A percentile compares a stretch with the other conserved stretches of the same genome.
phyloP scores from a whole-genome alignment of 1,140 invertebrate genomes.

The Neocloeon triangulifer region DNA sequence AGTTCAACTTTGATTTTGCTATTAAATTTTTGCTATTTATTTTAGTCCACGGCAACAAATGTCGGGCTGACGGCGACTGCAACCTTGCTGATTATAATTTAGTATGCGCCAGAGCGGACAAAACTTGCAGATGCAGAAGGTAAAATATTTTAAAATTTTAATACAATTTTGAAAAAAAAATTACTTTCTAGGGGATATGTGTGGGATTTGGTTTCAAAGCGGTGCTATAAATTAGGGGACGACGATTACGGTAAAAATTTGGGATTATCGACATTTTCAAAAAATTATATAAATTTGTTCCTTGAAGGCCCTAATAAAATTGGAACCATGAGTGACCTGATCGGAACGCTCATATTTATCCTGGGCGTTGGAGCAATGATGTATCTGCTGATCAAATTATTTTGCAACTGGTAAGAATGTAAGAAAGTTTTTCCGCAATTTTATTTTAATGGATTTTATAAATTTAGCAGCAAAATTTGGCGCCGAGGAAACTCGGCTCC shows the following conservation, averaged over 20 bases:
- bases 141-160: conserved; percentile 1
- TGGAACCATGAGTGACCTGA: conserved; percentile 7
- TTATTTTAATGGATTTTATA: neutral
- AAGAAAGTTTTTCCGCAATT: conserved; percentile 3
- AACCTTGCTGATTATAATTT: conserved; percentile 6
- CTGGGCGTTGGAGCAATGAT: conserved; percentile 8
- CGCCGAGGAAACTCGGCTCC: conserved; percentile 9
- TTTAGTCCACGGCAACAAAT: conserved; percentile 8
- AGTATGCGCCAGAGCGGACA: conserved; percentile 7
- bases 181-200: conserved; percentile 2
- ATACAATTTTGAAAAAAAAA: neutral
- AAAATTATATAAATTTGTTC: no score
- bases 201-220: conserved; percentile 5
- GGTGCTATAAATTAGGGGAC: conserved; percentile 6
- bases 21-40: no score
- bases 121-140: conserved; percentile 8
- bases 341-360: conserved; percentile 7
- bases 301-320: conserved; percentile 1
- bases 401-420: conserved; percentile 8
- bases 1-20: no score
- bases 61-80: conserved; percentile 8
- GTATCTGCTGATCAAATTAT: conserved; percentile 8
- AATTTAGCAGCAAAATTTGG: conserved; percentile 10
- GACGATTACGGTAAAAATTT: conserved; percentile 4
- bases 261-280: no score